Conservation (phyloP, 2,888 invertebrate species). For the Epinotia bilunana region DNA sequence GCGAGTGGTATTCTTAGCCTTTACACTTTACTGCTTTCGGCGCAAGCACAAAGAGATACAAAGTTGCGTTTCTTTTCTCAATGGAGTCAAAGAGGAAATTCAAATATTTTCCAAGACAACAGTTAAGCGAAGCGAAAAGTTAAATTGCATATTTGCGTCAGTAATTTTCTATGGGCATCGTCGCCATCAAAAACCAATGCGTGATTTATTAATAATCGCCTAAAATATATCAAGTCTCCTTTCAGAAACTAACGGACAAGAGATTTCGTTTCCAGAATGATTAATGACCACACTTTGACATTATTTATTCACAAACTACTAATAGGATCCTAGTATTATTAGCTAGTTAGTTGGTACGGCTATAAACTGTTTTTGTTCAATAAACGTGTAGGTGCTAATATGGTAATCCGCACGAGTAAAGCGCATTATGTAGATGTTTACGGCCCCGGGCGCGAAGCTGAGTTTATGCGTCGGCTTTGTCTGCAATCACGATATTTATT, state of each 20-base stretch:
- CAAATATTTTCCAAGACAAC: slow-evolving; percentile 20
- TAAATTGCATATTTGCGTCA: slow-evolving; percentile 1
- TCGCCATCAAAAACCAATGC: slow-evolving; percentile 11
- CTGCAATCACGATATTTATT: slow-evolving; percentile 45
- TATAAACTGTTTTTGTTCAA: slow-evolving; percentile 40
- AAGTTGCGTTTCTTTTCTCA: slow-evolving; percentile 32
- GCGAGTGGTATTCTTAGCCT: slow-evolving; percentile 41
- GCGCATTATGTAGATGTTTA: slow-evolving; percentile 43
- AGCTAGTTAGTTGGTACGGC: slow-evolving; percentile 34
- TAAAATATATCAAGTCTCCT: slow-evolving; percentile 16
- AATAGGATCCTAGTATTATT: slow-evolving; percentile 32
- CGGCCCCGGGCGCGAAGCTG: slow-evolving; percentile 24
- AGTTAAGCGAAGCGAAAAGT: not conserved
- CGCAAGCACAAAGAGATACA: slow-evolving; percentile 36
- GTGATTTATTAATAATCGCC: slow-evolving; percentile 13
- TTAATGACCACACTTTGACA: slow-evolving; percentile 4
- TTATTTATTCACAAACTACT: slow-evolving; percentile 24
- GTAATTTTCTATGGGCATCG: not conserved
- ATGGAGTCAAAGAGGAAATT: slow-evolving; percentile 9
- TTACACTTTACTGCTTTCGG: slow-evolving; percentile 43
- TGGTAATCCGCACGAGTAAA: slow-evolving; percentile 43
- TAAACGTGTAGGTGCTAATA: slow-evolving; percentile 45
- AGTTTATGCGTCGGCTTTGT: slow-evolving; percentile 32
- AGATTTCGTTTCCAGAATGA: not conserved
- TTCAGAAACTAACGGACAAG: not conserved